Evolutionary conservation across 2,113 vertebrate species (phyloP), one percentile per base, ranked within the genome.

Genomic region (Illadopsis cleaveri): DNA sequence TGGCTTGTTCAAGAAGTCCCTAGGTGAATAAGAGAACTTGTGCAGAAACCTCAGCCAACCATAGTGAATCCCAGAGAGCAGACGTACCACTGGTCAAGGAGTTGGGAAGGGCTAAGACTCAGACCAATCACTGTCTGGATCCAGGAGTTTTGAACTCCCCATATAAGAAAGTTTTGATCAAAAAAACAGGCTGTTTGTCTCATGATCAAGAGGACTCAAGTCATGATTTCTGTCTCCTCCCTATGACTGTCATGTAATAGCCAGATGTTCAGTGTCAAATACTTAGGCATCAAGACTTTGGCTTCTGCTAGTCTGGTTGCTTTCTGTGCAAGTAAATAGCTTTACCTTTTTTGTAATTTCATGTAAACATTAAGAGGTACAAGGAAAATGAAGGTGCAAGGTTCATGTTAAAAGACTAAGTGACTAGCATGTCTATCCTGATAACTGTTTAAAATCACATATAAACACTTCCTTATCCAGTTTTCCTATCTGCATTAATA

Each of bases 401-500:
- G 10, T 11, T 77, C 16, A 48, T 37, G 22, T 69, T 87, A 79
- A 80, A 79, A 61, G 50, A 16, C 10, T 76, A 69, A 44, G 25
- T 68, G 7, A 89, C 44, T 64, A 71, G 21, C 21, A 54, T 38
- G 10, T 50, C 66, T 89, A 38, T 6, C 24, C 23, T 84, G 53
- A 57, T 16, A 87, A 23, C 18, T 89, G 77, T 72, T 86, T 54
- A 12, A 77, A 89, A 82, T 58, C 37, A 79, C 16, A 15, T 48
- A 48, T 58, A 82, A 95, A 79, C 31, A 47, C 25, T 77, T 77
- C 35, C 27, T 44, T 57, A 65, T 31, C 24, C 35, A 80, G 37
- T 86, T 85, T 91, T 82, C 45, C 44, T 90, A 25, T 62, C 45
- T 70, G 12, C 14, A 73, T 96, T 91, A 70, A 33, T 88, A 44